phyloP scores from a whole-genome alignment of 2,888 invertebrate genomes.

The Chelonus formosanus region DNA sequence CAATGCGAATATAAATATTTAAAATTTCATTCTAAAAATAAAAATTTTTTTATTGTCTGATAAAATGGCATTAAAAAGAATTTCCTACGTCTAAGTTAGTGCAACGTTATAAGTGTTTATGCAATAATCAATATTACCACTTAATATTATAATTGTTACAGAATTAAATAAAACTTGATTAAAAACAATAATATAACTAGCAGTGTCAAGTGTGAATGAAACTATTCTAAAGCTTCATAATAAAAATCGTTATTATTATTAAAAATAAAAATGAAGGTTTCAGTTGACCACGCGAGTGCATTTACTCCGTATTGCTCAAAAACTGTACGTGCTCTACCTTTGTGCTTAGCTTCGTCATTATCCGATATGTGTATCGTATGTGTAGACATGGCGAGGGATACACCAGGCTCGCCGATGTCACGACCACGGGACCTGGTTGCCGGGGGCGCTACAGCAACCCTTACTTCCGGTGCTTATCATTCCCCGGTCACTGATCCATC shows the following conservation, averaged over 20 bases:
- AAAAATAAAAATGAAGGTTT: slow-evolving; percentile 44
- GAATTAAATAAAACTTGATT: too few relatives aligned
- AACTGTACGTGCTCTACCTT: slow-evolving; percentile 25
- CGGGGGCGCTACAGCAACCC: slow-evolving; percentile 63
- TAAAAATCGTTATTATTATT: background rate
- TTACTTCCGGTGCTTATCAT: slow-evolving; percentile 65
- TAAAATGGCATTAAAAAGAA: background rate
- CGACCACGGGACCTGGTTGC: slow-evolving; percentile 61
- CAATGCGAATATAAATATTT: background rate
- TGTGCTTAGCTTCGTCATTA: slow-evolving; percentile 38
- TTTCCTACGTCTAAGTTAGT: background rate
- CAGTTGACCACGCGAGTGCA: slow-evolving; percentile 45
- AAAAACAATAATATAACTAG: too few relatives aligned
- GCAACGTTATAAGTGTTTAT: background rate
- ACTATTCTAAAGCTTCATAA: too few relatives aligned
- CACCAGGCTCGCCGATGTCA: slow-evolving; percentile 65
- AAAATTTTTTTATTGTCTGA: background rate
- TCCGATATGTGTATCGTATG: slow-evolving; percentile 51
- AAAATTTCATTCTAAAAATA: background rate
- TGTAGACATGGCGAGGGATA: slow-evolving; percentile 67
- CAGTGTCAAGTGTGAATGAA: too few relatives aligned
- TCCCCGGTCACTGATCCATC: slow-evolving; percentile 67
- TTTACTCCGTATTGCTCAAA: slow-evolving; percentile 45
- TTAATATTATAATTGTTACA: too few relatives aligned
- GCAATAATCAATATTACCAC: background rate